Evolutionary conservation across 2,113 vertebrate genomes (phyloP).

Genomic region (Chloropsis cyanopogon): DNA sequence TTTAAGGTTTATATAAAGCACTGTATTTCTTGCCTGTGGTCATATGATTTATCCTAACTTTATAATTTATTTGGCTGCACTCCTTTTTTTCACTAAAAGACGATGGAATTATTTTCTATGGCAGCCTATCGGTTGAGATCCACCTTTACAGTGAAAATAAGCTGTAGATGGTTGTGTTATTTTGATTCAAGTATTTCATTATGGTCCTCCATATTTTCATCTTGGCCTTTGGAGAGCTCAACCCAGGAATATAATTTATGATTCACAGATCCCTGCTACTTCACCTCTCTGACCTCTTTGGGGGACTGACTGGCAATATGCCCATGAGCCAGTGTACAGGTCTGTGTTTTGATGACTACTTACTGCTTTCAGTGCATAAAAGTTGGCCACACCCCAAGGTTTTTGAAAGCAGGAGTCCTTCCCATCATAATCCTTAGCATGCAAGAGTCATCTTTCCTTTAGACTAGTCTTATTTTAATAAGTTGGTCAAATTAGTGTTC

Average conservation of each 20-base stretch:
- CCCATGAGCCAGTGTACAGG: not conserved
- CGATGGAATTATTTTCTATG: not conserved
- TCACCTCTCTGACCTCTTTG: not conserved
- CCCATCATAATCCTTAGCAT: not conserved
- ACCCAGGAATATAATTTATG: not conserved
- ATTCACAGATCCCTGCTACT: not conserved
- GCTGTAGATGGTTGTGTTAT: not conserved
- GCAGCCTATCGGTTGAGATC: not conserved
- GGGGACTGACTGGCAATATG: not conserved
- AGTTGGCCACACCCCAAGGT: not conserved
- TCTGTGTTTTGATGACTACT: not conserved
- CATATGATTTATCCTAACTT: not conserved
- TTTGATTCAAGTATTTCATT: slow-evolving; percentile 2
- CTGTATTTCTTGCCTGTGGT: not conserved
- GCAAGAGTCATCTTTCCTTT: not conserved
- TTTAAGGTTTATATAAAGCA: not conserved
- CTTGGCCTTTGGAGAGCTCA: not conserved
- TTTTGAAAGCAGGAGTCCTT: not conserved
- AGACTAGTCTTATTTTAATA: not conserved
- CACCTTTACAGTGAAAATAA: not conserved
- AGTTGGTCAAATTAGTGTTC: not conserved
- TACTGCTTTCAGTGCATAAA: not conserved
- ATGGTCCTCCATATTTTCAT: not conserved
- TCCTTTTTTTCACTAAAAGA: not conserved
- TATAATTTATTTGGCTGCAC: not conserved